Evolutionary conservation across 37 sponge, comb jelly and placozoan species (phyloP), one percentile per base, ranked within the genome.

Genomic region (Petrosia ficiformis): DNA sequence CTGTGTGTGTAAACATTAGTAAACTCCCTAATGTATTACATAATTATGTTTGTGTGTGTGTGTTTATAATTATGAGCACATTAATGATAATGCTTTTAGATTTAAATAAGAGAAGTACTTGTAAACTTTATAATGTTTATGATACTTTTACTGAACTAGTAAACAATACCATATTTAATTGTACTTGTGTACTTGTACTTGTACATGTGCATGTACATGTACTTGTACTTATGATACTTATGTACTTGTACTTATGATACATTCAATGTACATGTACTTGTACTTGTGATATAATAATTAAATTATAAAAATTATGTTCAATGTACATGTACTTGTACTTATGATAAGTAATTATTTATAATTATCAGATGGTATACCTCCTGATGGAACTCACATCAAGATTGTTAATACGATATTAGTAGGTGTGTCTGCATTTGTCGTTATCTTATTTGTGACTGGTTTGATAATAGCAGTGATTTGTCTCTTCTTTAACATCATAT

Each of bases 341-440:
- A 11, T 61, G 63, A 61, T n/a, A 61, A n/a, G 5, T 61, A 8
- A 5, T 5, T 61, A 26, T 61, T 61, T 61, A n/a, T n/a, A 11
- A n/a, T n/a, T 8, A 11, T n/a, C n/a, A 79, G 79, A 70, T 36
- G 71, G 70, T 16, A 40, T 70, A 11, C 79, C 79, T 70, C 79
- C 79, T 39, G 79, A 79, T 70, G 79, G 79, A 24, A 79, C 70
- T 0, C 61, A 70, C 31, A 30, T 69, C 8, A 44, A 68, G 10
- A 10, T 69, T 26, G 57, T 56, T 0, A 42, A 79, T 39, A 54
- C 58, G 35, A 52, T 43, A 26, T 59, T 59, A 30, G 10, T 67
- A 5, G 34, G 57, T 14, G 38, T 79, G 5, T 40, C 42, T 16
- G 59, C 22, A 42, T 33, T 79, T 31, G 41, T 5, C 56, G 48